Conservation (phyloP, 2,797 vertebrate genomes). For the Eulemur rubriventer region DNA sequence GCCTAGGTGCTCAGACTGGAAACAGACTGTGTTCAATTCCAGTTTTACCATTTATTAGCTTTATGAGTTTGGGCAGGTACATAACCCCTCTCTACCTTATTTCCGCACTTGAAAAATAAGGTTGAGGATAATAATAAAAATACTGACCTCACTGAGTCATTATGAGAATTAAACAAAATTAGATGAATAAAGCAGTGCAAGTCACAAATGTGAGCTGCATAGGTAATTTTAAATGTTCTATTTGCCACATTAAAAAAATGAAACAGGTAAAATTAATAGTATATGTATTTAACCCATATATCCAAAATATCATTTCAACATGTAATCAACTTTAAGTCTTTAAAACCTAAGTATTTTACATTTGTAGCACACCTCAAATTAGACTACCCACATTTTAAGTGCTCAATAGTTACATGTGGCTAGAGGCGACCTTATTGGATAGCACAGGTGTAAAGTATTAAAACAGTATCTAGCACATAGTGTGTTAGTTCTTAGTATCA, state of each 20-base stretch:
- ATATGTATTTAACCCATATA: background rate
- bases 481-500: background rate
- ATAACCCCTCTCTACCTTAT: background rate
- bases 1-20: background rate
- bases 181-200: background rate
- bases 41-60: background rate
- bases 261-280: background rate
- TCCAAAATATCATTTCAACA: background rate
- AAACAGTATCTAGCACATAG: background rate
- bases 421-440: background rate
- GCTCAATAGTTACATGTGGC: background rate
- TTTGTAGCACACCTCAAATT: background rate
- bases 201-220: background rate
- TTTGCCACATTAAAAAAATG: background rate
- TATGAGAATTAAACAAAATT: slow-evolving; percentile 30
- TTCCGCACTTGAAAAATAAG: slow-evolving; percentile 11
- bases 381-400: background rate
- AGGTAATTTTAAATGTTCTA: slow-evolving; percentile 19
- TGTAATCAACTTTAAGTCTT: background rate
- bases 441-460: background rate
- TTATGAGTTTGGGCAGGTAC: background rate
- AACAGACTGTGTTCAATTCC: background rate
- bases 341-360: slow-evolving; percentile 7
- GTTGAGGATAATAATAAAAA: background rate
- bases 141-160: background rate